phyloP scores from a whole-genome alignment of 2,797 vertebrate species.

The Acanthurus leucopareius region DNA sequence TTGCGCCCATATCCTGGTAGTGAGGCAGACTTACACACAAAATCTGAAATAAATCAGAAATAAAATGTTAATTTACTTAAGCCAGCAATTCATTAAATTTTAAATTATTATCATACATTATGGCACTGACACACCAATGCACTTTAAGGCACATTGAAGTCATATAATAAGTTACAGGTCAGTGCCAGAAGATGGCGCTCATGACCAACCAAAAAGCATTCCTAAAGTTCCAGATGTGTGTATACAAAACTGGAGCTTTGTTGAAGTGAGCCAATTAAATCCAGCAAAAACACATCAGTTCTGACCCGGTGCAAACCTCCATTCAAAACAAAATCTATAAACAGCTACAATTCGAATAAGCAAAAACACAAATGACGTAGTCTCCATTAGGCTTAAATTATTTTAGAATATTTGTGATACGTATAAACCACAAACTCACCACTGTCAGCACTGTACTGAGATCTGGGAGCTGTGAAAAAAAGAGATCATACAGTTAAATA shows the following conservation, averaged over 20 bases:
- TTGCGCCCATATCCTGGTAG: slow-evolving; percentile 95
- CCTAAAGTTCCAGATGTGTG: slow-evolving; percentile 41
- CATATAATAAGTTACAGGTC: no score
- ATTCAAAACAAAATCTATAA: background rate
- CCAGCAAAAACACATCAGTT: slow-evolving; percentile 8
- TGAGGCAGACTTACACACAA: slow-evolving; percentile 93
- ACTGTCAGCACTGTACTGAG: slow-evolving; percentile 75
- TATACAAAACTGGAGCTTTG: slow-evolving; percentile 3
- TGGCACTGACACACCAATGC: background rate
- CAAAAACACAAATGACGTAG: background rate
- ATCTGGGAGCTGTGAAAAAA: slow-evolving; percentile 72
- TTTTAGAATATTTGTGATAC: background rate
- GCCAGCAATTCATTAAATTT: background rate
- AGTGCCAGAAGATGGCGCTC: slow-evolving; percentile 78
- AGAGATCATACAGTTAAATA: slow-evolving; percentile 26
- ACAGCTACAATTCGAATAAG: background rate
- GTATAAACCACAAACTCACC: slow-evolving; percentile 71
- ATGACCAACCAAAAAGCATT: slow-evolving; percentile 21
- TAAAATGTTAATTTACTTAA: background rate
- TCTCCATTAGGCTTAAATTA: background rate
- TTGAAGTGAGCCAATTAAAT: slow-evolving; percentile 16
- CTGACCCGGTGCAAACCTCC: background rate
- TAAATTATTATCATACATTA: background rate
- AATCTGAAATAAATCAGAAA: slow-evolving; percentile 81
- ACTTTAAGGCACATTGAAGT: no score